phyloP scores from a whole-genome alignment of 2,888 invertebrate genomes.

The Xestia rhomboidea region DNA sequence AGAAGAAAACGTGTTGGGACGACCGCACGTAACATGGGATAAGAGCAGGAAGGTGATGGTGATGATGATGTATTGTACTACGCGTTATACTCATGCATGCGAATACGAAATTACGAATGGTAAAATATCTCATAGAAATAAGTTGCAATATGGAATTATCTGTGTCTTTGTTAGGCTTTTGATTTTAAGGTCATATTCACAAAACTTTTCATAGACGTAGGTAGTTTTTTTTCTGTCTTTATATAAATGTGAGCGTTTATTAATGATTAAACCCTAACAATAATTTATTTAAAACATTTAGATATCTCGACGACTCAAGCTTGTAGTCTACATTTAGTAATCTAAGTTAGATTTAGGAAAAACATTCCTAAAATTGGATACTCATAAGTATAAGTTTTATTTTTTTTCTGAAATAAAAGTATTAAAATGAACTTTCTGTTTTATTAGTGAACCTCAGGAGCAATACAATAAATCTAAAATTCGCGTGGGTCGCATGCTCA shows the following conservation, averaged over 20 bases:
- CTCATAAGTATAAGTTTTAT: slow-evolving; percentile 45
- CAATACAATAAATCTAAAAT: background rate
- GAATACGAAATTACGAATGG: slow-evolving; percentile 9
- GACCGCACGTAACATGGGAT: too few relatives aligned
- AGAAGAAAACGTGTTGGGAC: too few relatives aligned
- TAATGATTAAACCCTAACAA: background rate
- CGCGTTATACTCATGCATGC: background rate
- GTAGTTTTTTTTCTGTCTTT: background rate
- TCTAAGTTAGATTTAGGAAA: slow-evolving; percentile 21
- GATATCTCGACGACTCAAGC: slow-evolving; percentile 13
- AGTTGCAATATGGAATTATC: background rate
- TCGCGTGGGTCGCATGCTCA: too few relatives aligned
- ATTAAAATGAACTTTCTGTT: slow-evolving; percentile 7
- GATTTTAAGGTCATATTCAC: background rate
- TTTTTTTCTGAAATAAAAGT: slow-evolving; percentile 17
- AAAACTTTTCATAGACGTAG: background rate
- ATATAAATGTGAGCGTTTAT: background rate
- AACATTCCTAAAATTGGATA: slow-evolving; percentile 44
- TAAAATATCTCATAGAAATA: slow-evolving; percentile 8
- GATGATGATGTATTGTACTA: background rate
- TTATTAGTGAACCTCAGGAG: background rate
- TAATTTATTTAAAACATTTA: background rate
- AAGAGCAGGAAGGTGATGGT: too few relatives aligned
- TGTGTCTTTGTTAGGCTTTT: too few relatives aligned
- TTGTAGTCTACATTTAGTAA: slow-evolving; percentile 15